Percentiles rank a stretch among this genome's conserved stretches.
phyloP scores from a whole-genome alignment of 1,140 invertebrate genomes.

The Zaprionus lachaisei region DNA sequence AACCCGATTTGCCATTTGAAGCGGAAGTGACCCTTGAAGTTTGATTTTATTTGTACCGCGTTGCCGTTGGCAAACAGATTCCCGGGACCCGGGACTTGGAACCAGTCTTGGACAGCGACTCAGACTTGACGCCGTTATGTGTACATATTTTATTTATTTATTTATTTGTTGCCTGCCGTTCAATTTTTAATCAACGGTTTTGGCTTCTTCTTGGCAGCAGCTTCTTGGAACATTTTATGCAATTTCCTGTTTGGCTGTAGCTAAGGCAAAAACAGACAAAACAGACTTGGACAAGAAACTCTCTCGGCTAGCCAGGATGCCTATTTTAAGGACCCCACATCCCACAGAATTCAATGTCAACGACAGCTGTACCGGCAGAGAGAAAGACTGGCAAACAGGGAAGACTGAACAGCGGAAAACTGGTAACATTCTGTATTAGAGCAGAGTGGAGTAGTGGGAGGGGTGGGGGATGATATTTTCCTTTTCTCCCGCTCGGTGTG shows the following conservation, averaged over 20 bases:
- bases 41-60: conserved; percentile 76
- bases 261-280: conserved; percentile 45
- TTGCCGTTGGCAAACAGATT: conserved; percentile 62
- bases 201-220: conserved; percentile 71
- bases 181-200: conserved; percentile 81
- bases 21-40: conserved; percentile 82
- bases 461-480: not conserved
- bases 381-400: not conserved
- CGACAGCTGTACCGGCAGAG: conserved; percentile 49
- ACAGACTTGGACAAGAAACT: conserved; percentile 15
- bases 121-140: not conserved
- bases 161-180: conserved; percentile 62
- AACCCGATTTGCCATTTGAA: conserved; percentile 75
- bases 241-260: conserved; percentile 79
- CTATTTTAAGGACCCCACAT: conserved; percentile 71
- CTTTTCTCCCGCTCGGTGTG: not conserved
- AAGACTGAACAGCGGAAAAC: not conserved
- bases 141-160: conserved; percentile 67
- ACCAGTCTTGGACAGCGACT: not conserved
- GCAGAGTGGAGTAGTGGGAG: no score
- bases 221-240: conserved; percentile 66
- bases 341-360: conserved; percentile 75
- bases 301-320: conserved; percentile 56
- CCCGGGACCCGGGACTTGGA: conserved; percentile 8
- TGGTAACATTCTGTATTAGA: no score